phyloP scores from a whole-genome alignment of 2,888 invertebrate species.

The Drosophila recens region DNA sequence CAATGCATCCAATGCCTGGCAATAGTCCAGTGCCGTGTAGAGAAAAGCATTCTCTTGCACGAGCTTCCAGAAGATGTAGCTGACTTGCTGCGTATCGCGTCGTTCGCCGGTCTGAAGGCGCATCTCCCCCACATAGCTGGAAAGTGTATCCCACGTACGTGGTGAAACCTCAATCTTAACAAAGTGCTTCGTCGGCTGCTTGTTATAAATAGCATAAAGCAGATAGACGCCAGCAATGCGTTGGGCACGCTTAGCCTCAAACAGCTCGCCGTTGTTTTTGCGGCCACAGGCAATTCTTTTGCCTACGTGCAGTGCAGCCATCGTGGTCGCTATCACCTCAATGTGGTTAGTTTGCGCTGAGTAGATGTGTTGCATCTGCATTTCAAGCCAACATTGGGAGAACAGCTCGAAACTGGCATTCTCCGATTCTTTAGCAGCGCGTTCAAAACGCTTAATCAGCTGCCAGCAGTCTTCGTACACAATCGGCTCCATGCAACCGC shows the following conservation, averaged over 20 bases:
- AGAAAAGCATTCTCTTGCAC: slow-evolving; percentile 71
- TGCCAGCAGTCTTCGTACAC: slow-evolving; percentile 64
- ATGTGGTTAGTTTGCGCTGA: slow-evolving; percentile 68
- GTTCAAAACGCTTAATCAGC: slow-evolving; percentile 48
- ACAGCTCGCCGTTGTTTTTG: slow-evolving; percentile 22
- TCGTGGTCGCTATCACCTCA: slow-evolving; percentile 77
- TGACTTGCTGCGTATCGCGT: slow-evolving; percentile 60
- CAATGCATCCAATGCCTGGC: slow-evolving; percentile 73
- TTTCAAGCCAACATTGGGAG: slow-evolving; percentile 70
- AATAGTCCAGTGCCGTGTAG: slow-evolving; percentile 73
- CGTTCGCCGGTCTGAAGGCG: slow-evolving; percentile 9
- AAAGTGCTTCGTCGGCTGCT: slow-evolving; percentile 81
- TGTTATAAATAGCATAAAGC: slow-evolving; percentile 80
- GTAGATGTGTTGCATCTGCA: slow-evolving; percentile 78
- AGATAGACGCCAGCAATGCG: slow-evolving; percentile 78
- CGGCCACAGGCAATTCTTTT: slow-evolving; percentile 70
- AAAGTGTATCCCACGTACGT: slow-evolving; percentile 68
- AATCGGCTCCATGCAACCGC: slow-evolving; percentile 45
- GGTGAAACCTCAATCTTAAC: slow-evolving; percentile 75
- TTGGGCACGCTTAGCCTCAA: slow-evolving; percentile 40
- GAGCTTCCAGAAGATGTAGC: slow-evolving; percentile 71
- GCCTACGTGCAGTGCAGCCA: slow-evolving; percentile 70
- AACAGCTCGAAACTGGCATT: slow-evolving; percentile 70
- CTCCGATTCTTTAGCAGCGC: slow-evolving; percentile 12
- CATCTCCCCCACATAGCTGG: slow-evolving; percentile 55